These are phyloP conservation scores for Nannospalax galili DNA, from an alignment of 2,113 vertebrate genomes.

Conservation along the genomic window DNA sequence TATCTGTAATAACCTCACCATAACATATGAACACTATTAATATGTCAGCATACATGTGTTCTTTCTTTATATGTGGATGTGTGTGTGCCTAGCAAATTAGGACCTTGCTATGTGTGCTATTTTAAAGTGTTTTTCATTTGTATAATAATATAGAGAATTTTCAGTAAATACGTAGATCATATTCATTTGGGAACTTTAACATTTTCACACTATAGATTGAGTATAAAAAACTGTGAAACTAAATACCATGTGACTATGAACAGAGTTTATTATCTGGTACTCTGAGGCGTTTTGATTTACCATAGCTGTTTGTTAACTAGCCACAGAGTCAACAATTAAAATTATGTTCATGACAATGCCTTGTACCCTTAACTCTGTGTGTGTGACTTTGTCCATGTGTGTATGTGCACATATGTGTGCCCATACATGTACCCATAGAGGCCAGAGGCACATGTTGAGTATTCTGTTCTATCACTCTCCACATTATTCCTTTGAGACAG, in stretches of 20 bases:
- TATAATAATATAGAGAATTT: neutral
- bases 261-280: neutral
- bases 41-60: neutral
- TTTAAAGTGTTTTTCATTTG: neutral
- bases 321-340: slow-evolving; percentile 58
- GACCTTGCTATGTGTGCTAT: neutral
- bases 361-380: neutral
- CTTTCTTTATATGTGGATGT: neutral
- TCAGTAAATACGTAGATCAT: neutral
- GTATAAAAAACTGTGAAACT: slow-evolving; percentile 17
- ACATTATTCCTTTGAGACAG: neutral
- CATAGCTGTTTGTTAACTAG: neutral
- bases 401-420: neutral
- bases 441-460: neutral
- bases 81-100: neutral
- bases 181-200: slow-evolving; percentile 18
- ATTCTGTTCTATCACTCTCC: neutral
- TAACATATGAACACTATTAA: neutral
- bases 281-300: neutral
- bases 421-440: neutral
- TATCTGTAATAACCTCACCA: neutral
- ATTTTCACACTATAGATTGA: neutral
- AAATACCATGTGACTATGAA: neutral
- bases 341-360: neutral
- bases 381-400: neutral